These are phyloP conservation scores for Myotis brandtii DNA, from an alignment of 2,113 vertebrate species.

Conservation along the genomic window DNA sequence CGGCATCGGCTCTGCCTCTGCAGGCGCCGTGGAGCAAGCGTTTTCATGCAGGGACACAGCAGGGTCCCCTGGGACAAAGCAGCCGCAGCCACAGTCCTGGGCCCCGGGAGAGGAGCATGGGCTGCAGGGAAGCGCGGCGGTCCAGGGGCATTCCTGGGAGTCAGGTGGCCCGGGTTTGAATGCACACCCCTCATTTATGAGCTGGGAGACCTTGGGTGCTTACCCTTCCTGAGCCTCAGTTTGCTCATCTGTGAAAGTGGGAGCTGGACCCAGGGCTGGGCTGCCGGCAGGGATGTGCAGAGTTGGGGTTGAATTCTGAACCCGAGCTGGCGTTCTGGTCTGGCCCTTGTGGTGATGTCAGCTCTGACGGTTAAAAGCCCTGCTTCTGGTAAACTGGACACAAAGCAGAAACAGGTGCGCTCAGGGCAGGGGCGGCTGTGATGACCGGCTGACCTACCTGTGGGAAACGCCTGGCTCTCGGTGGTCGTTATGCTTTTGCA, in stretches of 20 bases:
- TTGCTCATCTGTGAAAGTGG: background rate
- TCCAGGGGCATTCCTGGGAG: background rate
- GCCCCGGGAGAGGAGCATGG: background rate
- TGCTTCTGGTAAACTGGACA: background rate
- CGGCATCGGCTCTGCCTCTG: background rate
- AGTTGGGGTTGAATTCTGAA: background rate
- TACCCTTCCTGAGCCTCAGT: background rate
- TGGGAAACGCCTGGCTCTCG: background rate
- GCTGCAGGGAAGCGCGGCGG: background rate
- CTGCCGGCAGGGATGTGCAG: background rate
- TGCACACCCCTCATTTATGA: background rate
- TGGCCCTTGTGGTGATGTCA: background rate
- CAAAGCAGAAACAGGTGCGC: background rate
- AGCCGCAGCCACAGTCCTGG: background rate
- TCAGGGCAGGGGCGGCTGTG: accelerated
- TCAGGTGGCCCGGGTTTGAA: background rate
- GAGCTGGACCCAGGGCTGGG: background rate
- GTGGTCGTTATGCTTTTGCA: background rate
- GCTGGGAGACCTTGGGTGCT: background rate
- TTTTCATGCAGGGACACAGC: background rate
- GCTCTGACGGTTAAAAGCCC: background rate
- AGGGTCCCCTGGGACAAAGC: background rate
- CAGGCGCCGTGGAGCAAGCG: background rate
- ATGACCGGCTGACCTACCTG: background rate
- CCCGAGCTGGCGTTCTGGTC: background rate